Base-by-base conservation (phyloP, 1,140 invertebrate species). In the Drosophila oshimai region DNA sequence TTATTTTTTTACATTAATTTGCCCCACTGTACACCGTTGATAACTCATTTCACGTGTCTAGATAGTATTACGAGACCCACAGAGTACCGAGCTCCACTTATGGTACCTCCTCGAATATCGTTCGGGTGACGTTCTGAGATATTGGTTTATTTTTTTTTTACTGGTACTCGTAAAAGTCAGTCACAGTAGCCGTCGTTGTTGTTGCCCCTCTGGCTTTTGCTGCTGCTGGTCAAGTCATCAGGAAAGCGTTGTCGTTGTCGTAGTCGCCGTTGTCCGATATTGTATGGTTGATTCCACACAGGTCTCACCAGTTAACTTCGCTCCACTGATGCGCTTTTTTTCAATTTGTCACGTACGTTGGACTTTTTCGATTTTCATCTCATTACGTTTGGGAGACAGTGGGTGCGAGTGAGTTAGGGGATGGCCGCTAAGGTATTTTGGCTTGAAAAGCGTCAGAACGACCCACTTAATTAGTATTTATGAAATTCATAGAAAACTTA, bases 331-430 rank as follows among this genome's bases (percentile, higher is more conserved):
- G 79, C 71, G 80, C 76, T 81, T 86, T 86, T 72, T 90, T 89
- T 84, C 89, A 89, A 90, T 90, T 90, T 89, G 89, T 90, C 89
- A 90, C 89, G 89, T 90, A 76, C 89, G 54, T 33, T 67, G 64
- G 54, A 76, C 69, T 77, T 77, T 71, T 72, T 73, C 65, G 60
- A 75, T 80, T 81, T 80, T 83, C 53, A 72, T 71, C 65, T 86
- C 75, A 75, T 84, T 86, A 75, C 75, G 42, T 24, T 39, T 10
- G n/a, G 42, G 15, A 55, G 47, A 62, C 26, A 22, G 33, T 20
- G 57, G 28, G 20, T 42, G 17, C 10, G 1, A 13, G 26, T 5
- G 12, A 17, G 12, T 34, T 13, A 36, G 24, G 10, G 6, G 3
- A 26, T n/a, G n/a, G n/a, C n/a, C n/a, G 6, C 24, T 6, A 0